Evolutionary conservation across 2,113 vertebrate genomes (phyloP), one percentile per base, ranked within the genome.

Genomic region (Gallinago jamesoni): DNA sequence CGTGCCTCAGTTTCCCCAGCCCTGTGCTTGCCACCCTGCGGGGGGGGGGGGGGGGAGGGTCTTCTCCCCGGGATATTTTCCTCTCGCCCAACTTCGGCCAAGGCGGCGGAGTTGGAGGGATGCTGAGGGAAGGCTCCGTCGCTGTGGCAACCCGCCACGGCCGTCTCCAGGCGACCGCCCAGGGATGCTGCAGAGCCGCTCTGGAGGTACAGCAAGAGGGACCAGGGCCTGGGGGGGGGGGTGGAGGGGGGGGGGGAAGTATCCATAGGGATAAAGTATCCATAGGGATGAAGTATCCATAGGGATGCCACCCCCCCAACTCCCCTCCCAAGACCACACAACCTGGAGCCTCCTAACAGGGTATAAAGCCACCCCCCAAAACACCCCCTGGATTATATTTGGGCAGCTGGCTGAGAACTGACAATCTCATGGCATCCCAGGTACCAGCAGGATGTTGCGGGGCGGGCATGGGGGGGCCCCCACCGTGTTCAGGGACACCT

Each of bases 161-260:
- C 92, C 12, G 96, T 97, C 96, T 94, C 96, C 95, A 96, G 92
- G 95, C 86, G 96, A 96, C 95, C 37, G 81, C 87, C 84, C 90
- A 93, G 89, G 93, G 95, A 95, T 96, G 94, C 94, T 92, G 95
- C 96, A 93, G 87, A 93, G 89, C 60, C 2, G 37, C 74, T 94
- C 87, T 1, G 52, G 72, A 89, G 77, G 66, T 78, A 82, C 50
- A 85, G 55, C 3, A 0, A 95, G 84, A 93, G 69, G 68, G 84
- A 87, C 84, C 89, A 70, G 68, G 87, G 73, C 7, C 47, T 47
- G 4, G 62, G 5, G 12, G 53, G 50, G 67, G 35, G 16, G 10
- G 39, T 43, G 41, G 41, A 43, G 41, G 41, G 41, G 7, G 30
- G 33, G 52, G 6, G 53, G 70, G 9, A 7, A 79, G 59, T 66